Conservation (phyloP, 2,113 vertebrate genomes). For the Castor canadensis region DNA sequence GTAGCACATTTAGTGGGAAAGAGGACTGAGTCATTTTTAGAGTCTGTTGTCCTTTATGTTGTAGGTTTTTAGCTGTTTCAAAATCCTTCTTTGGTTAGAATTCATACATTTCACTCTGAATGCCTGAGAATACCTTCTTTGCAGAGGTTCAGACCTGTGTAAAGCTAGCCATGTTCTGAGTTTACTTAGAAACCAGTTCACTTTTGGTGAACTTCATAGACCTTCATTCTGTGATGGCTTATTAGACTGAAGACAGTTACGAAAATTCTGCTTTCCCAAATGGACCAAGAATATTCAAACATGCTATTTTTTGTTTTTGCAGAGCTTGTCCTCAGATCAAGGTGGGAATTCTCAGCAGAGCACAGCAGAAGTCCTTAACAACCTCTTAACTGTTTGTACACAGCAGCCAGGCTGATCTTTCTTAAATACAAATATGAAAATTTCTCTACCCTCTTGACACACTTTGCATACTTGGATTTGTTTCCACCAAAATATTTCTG, state of each 20-base stretch:
- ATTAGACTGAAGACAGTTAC: neutral
- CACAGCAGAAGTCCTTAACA: neutral
- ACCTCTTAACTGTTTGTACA: neutral
- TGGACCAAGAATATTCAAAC: neutral
- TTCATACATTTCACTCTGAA: neutral
- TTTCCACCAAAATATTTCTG: neutral
- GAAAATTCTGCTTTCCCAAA: neutral
- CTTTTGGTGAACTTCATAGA: neutral
- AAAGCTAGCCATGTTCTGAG: neutral
- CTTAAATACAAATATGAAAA: neutral
- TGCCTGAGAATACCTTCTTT: neutral
- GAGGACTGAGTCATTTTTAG: neutral
- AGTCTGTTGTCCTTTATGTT: neutral
- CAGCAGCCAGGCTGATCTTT: neutral
- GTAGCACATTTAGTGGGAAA: neutral
- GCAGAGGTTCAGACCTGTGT: no score
- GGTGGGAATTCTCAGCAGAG: neutral
- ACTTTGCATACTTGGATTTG: neutral
- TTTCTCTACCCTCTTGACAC: neutral
- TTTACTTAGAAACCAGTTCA: neutral
- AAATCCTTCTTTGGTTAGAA: neutral
- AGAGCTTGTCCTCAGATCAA: neutral
- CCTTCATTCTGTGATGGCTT: neutral
- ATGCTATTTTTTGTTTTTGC: neutral
- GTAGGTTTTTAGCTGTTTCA: neutral